phyloP scores from a whole-genome alignment of 2,113 vertebrate species.

The Tyto alba region DNA sequence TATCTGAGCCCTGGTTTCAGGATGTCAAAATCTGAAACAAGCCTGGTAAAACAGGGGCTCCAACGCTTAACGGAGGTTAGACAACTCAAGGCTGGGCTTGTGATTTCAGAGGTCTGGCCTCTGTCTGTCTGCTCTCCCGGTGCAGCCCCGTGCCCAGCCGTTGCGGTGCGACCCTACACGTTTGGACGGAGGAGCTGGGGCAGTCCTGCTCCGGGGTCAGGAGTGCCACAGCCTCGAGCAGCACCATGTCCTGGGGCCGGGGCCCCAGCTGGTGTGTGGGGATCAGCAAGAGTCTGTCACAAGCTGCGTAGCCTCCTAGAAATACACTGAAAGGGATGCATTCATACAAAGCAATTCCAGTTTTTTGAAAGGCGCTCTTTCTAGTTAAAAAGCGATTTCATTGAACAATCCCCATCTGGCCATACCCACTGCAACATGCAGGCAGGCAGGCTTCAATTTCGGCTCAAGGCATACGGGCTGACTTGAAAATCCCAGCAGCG shows the following conservation, averaged over 20 bases:
- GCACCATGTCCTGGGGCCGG: neutral
- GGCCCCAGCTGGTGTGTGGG: neutral
- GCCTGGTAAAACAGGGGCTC: neutral
- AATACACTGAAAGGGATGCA: neutral
- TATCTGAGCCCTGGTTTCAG: neutral
- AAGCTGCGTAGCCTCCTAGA: neutral
- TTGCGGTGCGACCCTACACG: fast-evolving
- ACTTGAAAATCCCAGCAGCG: neutral
- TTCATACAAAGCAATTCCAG: neutral
- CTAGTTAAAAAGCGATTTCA: neutral
- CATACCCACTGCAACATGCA: neutral
- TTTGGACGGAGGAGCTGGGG: too few species aligned
- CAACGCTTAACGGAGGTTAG: neutral
- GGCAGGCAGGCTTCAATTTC: neutral
- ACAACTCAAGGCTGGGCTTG: neutral
- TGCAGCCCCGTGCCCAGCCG: fast-evolving
- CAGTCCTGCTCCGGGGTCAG: neutral
- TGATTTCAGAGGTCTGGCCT: neutral
- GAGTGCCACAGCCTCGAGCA: neutral
- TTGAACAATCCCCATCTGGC: neutral
- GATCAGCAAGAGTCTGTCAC: neutral
- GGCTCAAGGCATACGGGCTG: neutral
- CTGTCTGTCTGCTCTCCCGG: fast-evolving
- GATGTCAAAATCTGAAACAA: neutral
- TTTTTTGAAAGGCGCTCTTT: neutral